Evolutionary conservation across 2,888 invertebrate genomes (phyloP).

Genomic region (Mesoligia furuncula): DNA sequence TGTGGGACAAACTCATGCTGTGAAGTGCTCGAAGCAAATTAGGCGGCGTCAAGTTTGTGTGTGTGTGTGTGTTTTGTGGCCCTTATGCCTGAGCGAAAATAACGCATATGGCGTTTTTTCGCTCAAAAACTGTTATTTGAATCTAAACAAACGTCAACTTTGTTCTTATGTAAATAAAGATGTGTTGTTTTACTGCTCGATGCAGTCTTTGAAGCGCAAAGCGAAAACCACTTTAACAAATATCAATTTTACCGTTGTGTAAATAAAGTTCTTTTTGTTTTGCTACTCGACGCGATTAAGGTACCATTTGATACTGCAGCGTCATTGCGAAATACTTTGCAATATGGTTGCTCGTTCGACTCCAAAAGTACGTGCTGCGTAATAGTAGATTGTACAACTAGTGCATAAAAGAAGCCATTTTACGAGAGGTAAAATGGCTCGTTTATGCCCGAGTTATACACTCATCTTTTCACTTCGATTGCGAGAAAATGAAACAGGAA

Average conservation of each 20-base stretch:
- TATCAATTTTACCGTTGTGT: slow-evolving; percentile 17
- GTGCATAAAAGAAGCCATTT: too few relatives aligned
- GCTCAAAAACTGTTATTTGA: slow-evolving; percentile 18
- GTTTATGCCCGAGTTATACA: too few relatives aligned
- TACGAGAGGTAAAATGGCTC: too few relatives aligned
- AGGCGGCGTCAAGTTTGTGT: slow-evolving; percentile 21
- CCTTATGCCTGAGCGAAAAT: slow-evolving; percentile 4
- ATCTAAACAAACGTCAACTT: slow-evolving; percentile 12
- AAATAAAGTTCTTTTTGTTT: slow-evolving; percentile 27
- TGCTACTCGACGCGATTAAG: slow-evolving; percentile 10
- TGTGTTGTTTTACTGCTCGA: slow-evolving; percentile 13
- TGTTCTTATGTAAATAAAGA: slow-evolving; percentile 30
- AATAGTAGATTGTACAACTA: not conserved
- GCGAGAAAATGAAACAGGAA: too few relatives aligned
- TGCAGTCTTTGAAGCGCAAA: not conserved
- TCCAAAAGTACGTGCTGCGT: not conserved
- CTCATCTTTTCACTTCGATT: too few relatives aligned
- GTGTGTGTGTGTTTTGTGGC: slow-evolving; percentile 30
- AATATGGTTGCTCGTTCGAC: slow-evolving; percentile 5
- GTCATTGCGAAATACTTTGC: slow-evolving; percentile 15
- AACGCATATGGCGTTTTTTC: slow-evolving; percentile 9
- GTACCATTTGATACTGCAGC: slow-evolving; percentile 6
- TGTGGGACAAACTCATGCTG: slow-evolving; percentile 56
- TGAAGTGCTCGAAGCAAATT: slow-evolving; percentile 8
- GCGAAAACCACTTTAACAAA: slow-evolving; percentile 7